A percentile compares a stretch with the other conserved stretches of the same genome.
Conservation (phyloP, 2,797 vertebrate genomes). For the Halcyon chelicuti region DNA sequence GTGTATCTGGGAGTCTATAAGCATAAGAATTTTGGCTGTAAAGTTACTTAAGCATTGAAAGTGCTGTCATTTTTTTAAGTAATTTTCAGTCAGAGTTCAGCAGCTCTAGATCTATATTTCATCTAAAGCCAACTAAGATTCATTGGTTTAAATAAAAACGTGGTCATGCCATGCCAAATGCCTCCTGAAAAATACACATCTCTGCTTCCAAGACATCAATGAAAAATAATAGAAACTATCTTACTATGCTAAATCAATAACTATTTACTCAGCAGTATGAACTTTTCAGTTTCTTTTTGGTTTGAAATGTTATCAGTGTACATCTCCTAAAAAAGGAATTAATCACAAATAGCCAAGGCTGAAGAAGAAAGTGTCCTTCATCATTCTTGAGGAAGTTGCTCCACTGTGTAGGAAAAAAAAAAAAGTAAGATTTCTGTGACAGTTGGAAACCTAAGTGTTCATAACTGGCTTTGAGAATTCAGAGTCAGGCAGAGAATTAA, state of each 20-base stretch:
- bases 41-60: not conserved
- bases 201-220: not conserved
- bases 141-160: not conserved
- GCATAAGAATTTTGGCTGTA: not conserved
- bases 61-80: not conserved
- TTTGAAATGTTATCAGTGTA: not conserved
- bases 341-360: not conserved
- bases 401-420: not conserved
- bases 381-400: not conserved
- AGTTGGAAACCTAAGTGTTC: not conserved
- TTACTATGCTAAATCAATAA: slow-evolving; percentile 13
- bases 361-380: not conserved
- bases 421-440: not conserved
- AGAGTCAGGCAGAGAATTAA: not conserved
- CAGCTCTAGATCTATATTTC: slow-evolving; percentile 6
- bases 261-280: not conserved
- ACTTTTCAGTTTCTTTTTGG: not conserved
- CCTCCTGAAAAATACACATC: not conserved
- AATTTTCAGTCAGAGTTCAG: not conserved
- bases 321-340: not conserved
- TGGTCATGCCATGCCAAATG: not conserved
- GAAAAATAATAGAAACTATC: not conserved
- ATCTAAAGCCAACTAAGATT: not conserved
- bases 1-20: not conserved
- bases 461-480: not conserved